These are phyloP conservation scores for Saccostrea echinata DNA, from an alignment of 1,140 invertebrate species.

Conservation along the genomic window DNA sequence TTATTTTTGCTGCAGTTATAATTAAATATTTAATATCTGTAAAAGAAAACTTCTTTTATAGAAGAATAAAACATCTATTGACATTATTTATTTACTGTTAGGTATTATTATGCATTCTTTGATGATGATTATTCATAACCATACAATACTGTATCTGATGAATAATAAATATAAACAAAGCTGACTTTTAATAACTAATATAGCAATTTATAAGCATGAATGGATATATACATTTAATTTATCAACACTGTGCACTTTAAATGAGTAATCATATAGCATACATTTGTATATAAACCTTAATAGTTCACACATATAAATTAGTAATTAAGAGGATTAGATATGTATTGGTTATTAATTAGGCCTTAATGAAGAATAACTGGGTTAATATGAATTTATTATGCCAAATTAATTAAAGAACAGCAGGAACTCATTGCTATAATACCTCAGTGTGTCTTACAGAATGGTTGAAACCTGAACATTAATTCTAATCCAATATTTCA, in stretches of 20 bases:
- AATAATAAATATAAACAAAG: too few relatives aligned
- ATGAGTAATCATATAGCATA: not conserved
- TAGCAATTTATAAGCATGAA: not conserved
- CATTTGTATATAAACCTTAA: not conserved
- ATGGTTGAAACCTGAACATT: conserved; percentile 4
- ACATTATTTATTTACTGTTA: too few relatives aligned
- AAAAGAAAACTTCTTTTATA: too few relatives aligned
- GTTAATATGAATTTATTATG: conserved; percentile 6
- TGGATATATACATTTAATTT: not conserved
- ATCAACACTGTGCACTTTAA: not conserved
- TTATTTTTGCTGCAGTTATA: too few relatives aligned
- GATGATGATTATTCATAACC: too few relatives aligned
- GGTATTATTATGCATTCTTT: too few relatives aligned
- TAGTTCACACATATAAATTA: not conserved
- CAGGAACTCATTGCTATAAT: not conserved
- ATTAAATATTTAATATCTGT: too few relatives aligned
- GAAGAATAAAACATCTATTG: too few relatives aligned
- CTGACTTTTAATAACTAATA: not conserved
- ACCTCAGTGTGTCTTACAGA: not conserved
- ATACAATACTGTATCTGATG: too few relatives aligned
- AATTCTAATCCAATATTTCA: not conserved
- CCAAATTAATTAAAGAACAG: not conserved
- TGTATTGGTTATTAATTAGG: not conserved
- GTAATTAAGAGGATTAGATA: not conserved
- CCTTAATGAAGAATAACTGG: not conserved